phyloP scores from a whole-genome alignment of 37 sponge, comb jelly and placozoan genomes.

The Spongia lamella region DNA sequence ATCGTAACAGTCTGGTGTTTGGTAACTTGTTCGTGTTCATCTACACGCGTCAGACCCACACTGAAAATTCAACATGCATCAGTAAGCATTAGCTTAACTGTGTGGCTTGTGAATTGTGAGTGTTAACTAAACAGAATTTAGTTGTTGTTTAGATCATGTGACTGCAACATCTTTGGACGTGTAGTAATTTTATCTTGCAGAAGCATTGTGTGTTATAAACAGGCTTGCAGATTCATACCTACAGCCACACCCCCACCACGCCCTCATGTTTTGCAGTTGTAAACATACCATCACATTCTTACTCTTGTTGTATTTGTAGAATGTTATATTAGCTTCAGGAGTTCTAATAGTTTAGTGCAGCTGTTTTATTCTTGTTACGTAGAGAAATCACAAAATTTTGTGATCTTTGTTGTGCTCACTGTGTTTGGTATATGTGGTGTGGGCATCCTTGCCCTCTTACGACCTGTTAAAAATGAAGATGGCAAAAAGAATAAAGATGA shows the following conservation, averaged over 20 bases:
- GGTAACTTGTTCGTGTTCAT: slow-evolving; percentile 48
- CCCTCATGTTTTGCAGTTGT: background rate
- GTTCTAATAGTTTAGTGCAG: too few species aligned
- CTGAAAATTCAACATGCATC: background rate
- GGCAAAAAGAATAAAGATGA: too few species aligned
- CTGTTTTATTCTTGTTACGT: background rate
- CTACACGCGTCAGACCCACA: background rate
- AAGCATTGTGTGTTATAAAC: background rate
- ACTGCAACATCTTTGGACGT: too few species aligned
- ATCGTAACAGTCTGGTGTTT: slow-evolving; percentile 1
- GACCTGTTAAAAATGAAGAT: too few species aligned
- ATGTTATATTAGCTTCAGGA: background rate
- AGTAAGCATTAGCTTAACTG: slow-evolving; percentile 13
- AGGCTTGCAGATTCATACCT: background rate
- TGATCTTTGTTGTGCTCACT: slow-evolving; percentile 20
- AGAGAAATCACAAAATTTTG: background rate
- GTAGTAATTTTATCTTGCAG: background rate
- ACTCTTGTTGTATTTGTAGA: background rate
- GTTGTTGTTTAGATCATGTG: too few species aligned
- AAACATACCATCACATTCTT: background rate
- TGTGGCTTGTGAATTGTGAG: background rate
- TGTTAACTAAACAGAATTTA: too few species aligned
- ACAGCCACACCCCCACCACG: background rate
- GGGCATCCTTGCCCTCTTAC: background rate
- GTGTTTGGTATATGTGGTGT: slow-evolving; percentile 4